Conservation (phyloP, 2,797 vertebrate genomes). For the Zalophus californianus region DNA sequence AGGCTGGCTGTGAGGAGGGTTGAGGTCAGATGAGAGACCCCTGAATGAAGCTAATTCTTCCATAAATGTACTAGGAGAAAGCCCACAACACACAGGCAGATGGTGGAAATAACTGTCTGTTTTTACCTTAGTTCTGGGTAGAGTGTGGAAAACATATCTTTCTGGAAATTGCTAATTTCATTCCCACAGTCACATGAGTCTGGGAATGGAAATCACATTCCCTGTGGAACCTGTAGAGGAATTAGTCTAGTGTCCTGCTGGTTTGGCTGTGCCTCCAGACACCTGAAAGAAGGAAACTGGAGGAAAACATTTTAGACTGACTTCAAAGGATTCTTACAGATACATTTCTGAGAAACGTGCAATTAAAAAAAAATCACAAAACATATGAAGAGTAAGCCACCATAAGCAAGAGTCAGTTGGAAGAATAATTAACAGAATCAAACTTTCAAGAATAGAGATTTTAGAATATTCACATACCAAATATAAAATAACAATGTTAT, state of each 20-base stretch:
- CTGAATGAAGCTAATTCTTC: background rate
- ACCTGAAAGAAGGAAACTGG: background rate
- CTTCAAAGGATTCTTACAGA: background rate
- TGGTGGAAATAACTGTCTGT: background rate
- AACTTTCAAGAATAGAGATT: conserved; percentile 8
- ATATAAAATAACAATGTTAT: background rate
- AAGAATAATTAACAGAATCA: background rate
- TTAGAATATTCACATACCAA: background rate
- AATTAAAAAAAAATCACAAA: background rate
- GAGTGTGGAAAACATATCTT: background rate
- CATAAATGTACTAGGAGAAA: background rate
- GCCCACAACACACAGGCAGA: accelerated
- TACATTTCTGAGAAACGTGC: background rate
- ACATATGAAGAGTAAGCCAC: background rate
- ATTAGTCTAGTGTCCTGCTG: background rate
- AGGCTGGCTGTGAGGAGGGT: background rate
- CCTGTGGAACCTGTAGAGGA: background rate
- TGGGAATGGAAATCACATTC: background rate
- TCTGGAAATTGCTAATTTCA: background rate
- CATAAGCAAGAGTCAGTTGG: background rate
- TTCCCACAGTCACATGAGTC: background rate
- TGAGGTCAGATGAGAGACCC: background rate
- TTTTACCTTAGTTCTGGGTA: background rate
- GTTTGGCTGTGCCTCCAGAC: background rate
- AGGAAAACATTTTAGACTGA: conserved; percentile 9